These are phyloP conservation scores for Ranitomeya imitator DNA, from an alignment of 2,113 vertebrate species.

Conservation along the genomic window DNA sequence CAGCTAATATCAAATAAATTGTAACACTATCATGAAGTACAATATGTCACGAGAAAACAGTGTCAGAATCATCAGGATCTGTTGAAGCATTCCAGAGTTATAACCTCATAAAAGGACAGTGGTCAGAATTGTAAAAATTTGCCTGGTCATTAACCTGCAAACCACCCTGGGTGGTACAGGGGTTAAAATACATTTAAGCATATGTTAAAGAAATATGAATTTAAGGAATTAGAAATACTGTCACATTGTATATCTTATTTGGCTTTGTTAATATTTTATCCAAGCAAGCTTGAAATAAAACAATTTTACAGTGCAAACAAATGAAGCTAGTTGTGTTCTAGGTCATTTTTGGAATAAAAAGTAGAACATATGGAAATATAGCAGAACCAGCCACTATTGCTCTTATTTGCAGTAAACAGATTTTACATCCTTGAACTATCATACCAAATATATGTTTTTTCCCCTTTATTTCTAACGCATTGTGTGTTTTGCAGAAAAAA, in stretches of 20 bases:
- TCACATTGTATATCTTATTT: conserved; percentile 6
- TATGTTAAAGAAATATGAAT: neutral
- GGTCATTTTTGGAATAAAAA: neutral
- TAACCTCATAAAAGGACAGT: too few relatives aligned
- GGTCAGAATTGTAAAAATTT: too few relatives aligned
- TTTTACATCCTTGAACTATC: neutral
- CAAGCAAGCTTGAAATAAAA: conserved; percentile 38
- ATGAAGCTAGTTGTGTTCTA: neutral
- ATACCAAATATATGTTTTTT: neutral
- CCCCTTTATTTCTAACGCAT: too few relatives aligned
- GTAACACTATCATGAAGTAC: too few relatives aligned
- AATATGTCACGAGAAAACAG: too few relatives aligned
- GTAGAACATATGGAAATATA: neutral
- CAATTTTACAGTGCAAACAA: conserved; percentile 29
- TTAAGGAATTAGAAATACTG: conserved; percentile 3
- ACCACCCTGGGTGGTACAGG: too few relatives aligned
- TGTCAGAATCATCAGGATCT: too few relatives aligned
- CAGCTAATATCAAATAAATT: too few relatives aligned
- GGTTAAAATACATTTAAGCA: conserved; percentile 21
- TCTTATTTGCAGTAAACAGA: neutral
- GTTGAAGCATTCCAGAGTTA: too few relatives aligned
- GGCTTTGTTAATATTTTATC: neutral
- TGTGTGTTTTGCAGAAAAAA: too few relatives aligned
- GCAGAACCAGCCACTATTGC: neutral
- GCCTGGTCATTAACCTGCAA: too few relatives aligned